Conservation (phyloP, 37 sponge, comb jelly and placozoan species). For the Beroe forskalii region DNA sequence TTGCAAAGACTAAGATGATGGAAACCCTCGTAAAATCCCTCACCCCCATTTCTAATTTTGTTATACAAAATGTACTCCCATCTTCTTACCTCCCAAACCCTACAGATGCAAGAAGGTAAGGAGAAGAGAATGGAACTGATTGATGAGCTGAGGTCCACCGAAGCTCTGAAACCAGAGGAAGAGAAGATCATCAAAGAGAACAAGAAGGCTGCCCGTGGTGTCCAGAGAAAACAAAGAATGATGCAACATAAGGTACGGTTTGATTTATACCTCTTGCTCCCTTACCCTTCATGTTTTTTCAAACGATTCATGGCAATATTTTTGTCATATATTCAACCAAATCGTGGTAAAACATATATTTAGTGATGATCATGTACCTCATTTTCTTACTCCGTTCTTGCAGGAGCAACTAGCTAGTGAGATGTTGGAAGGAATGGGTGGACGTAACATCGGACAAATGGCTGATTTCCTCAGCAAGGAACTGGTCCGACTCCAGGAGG, state of each 20-base stretch:
- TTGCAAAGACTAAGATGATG: no score
- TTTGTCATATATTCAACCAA: no score
- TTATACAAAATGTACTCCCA: no score
- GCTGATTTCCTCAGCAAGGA: conserved; percentile 95
- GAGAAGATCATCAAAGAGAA: conserved; percentile 75
- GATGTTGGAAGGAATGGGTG: conserved; percentile 71
- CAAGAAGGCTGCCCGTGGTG: conserved; percentile 63
- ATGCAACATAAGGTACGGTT: conserved; percentile 64
- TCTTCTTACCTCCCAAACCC: no score
- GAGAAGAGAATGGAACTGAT: conserved; percentile 83
- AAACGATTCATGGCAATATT: no score
- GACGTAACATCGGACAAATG: conserved; percentile 75
- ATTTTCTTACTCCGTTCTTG: no score
- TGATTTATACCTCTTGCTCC: no score
- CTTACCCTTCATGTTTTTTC: no score
- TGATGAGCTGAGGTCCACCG: conserved; percentile 83
- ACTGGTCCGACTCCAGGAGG: conserved; percentile 86
- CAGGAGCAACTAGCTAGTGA: conserved; percentile 71
- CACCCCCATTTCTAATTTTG: no score
- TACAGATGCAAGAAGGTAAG: conserved; percentile 71
- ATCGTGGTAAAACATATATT: no score
- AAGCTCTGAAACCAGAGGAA: conserved; percentile 88
- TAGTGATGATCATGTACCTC: no score
- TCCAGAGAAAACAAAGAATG: conserved; percentile 62
- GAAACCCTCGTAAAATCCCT: no score